Evolutionary conservation across 2,797 vertebrate genomes (phyloP), one percentile per base, ranked within the genome.

Genomic region (Gymnopithys bicolor): DNA sequence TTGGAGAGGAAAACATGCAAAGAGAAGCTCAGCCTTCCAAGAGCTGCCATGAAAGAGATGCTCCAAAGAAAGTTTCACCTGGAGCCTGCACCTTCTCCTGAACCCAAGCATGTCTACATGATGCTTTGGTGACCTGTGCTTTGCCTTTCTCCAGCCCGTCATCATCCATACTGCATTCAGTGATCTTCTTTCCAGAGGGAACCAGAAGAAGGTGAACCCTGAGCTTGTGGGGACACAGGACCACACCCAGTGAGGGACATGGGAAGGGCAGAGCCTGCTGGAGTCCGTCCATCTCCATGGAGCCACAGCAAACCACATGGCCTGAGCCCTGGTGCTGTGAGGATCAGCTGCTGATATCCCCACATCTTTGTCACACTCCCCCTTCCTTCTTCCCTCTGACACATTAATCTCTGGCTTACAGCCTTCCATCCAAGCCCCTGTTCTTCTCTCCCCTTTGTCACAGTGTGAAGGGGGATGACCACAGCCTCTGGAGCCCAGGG

Each of bases 401-500:
- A 24, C 7, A 1, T 3, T 5, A 10, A 45, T 18, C 24, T 19
- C 32, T 43, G 35, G 5, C 19, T 75, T 84, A 45, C 8, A 45
- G 1, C 24, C 41, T 45, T 22, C 27, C 52, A 39, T 18, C 53
- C 51, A 7, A 43, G 25, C 1, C 18, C 7, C 24, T 69, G 30
- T 69, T 51, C 33, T 27, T 23, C 45, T n/a, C 58, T 74, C n/a
- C 22, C 13, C 16, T 46, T 19, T 25, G 71, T 23, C 32, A 0
- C 21, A 33, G 21, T 0, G 2, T 19, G 46, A 15, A 0, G 4
- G 5, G 53, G n/a, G n/a, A 10, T 55, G 59, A 9, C 24, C 2
- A 5, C 24, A 39, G 33, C 25, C 1, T 0, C 51, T 10, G 43
- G 39, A 79, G 49, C 62, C 39, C 52, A 12, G 64, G 17, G 19